These are phyloP conservation scores for Paraescarpia echinospica DNA, from an alignment of 1,140 invertebrate genomes.

Conservation along the genomic window DNA sequence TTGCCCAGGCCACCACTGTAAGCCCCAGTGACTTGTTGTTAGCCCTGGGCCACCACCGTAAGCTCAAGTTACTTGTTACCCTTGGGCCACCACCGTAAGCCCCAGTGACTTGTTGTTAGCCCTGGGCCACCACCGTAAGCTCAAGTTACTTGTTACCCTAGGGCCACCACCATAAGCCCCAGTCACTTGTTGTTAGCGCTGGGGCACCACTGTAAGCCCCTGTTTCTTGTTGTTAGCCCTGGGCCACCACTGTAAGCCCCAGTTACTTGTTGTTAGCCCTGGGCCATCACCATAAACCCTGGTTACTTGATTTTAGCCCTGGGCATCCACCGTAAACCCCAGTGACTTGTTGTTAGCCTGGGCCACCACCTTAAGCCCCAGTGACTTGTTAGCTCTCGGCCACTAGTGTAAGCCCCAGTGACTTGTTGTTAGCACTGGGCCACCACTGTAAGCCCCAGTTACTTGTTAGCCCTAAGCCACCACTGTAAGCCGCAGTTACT, in stretches of 20 bases:
- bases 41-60: neutral
- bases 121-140: neutral
- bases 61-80: neutral
- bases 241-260: neutral
- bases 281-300: neutral
- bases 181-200: neutral
- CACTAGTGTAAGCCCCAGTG: neutral
- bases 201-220: neutral
- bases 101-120: neutral
- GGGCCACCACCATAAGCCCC: neutral
- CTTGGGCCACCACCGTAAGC: neutral
- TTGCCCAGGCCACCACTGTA: neutral
- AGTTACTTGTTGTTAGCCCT: neutral
- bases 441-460: neutral
- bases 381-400: neutral
- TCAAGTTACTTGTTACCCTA: neutral
- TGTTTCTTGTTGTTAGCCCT: neutral
- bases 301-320: neutral
- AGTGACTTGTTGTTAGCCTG: neutral
- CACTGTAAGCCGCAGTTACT: neutral
- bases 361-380: neutral
- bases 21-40: neutral
- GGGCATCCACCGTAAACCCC: neutral
- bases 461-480: neutral
- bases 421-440: neutral